These are phyloP conservation scores for Andrena haemorrhoa DNA, from an alignment of 2,888 invertebrate genomes.

Conservation along the genomic window DNA sequence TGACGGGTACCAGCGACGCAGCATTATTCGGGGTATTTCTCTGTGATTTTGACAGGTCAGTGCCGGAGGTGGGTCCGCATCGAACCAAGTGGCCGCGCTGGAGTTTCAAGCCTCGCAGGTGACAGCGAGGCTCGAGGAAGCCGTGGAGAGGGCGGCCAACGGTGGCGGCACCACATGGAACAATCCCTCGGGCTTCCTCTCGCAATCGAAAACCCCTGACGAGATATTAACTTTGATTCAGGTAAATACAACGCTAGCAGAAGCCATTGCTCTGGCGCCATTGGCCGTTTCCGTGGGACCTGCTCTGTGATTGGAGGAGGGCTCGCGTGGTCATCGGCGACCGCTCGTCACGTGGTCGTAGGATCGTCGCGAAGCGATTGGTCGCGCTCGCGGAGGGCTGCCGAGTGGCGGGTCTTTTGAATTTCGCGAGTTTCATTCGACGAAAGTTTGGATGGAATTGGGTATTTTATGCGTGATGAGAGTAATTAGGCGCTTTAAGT, in stretches of 20 bases:
- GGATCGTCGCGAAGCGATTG: constrained; percentile 26
- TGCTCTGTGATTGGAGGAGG: constrained; percentile 17
- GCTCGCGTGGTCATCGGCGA: too few species aligned
- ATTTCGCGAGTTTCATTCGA: neutral
- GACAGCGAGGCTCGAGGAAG: constrained; percentile 89
- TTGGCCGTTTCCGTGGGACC: constrained; percentile 43
- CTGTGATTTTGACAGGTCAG: constrained; percentile 82
- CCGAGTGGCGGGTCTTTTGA: constrained; percentile 29
- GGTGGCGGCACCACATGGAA: constrained; percentile 85
- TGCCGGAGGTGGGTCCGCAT: constrained; percentile 66
- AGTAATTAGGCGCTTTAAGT: neutral
- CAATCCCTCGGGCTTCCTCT: constrained; percentile 86
- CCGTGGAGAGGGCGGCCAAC: constrained; percentile 85
- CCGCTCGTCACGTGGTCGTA: neutral
- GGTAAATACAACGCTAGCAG: constrained; percentile 67
- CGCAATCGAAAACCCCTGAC: constrained; percentile 86
- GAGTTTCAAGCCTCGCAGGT: constrained; percentile 91
- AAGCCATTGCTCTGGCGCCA: constrained; percentile 57
- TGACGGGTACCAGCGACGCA: neutral
- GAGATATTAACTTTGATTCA: constrained; percentile 86
- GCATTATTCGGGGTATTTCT: constrained; percentile 41
- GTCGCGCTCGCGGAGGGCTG: neutral
- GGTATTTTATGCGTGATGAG: neutral
- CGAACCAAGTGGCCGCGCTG: constrained; percentile 83
- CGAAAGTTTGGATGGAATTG: neutral